Evolutionary conservation across 2,113 vertebrate genomes (phyloP), one percentile per base, ranked within the genome.

Genomic region (Mobula birostris): DNA sequence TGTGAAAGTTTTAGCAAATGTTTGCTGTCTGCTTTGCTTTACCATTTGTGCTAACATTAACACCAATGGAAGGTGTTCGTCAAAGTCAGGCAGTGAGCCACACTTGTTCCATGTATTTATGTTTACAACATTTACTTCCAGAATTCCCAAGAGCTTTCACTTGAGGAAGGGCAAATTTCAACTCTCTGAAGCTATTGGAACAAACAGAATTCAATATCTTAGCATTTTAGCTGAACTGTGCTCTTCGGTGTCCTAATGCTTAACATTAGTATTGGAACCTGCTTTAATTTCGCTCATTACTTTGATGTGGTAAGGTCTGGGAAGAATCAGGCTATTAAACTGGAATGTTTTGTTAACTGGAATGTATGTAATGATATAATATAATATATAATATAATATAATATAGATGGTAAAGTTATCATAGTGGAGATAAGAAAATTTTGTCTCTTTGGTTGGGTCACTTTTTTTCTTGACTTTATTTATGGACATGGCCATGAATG

Each of bases 121-220:
- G 97, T 98, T 98, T 98, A 97, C 96, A 97, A 97, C 27, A 98
- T 97, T 97, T 96, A 94, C 96, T 96, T 96, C 96, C 96, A 97
- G 96, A 96, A 97, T 97, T 97, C 97, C 94, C 92, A 95, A 93
- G 77, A 92, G 94, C 94, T 94, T 95, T 97, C 97, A 96, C 96
- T 96, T 96, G 97, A 97, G 95, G 76, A 77, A 92, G 91, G 94
- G 95, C 82, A 8, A 95, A 48, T 95, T 96, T 96, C 78, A 94
- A 95, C 94, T 96, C 96, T 94, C 95, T 79, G 29, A 88, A 63
- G 32, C 94, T 2, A 94, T 94, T 94, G 88, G 40, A 15, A 76
- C 72, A 40, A 76, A 21, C 36, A 93, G 91, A 56, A 56, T 74
- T 74, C 36, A 74, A 36, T 91, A 66, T 0, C 58, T 63, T n/a